A percentile compares a stretch with the other conserved stretches of the same genome.
phyloP scores from a whole-genome alignment of 2,888 invertebrate genomes.

The Cyclophora albipunctata region DNA sequence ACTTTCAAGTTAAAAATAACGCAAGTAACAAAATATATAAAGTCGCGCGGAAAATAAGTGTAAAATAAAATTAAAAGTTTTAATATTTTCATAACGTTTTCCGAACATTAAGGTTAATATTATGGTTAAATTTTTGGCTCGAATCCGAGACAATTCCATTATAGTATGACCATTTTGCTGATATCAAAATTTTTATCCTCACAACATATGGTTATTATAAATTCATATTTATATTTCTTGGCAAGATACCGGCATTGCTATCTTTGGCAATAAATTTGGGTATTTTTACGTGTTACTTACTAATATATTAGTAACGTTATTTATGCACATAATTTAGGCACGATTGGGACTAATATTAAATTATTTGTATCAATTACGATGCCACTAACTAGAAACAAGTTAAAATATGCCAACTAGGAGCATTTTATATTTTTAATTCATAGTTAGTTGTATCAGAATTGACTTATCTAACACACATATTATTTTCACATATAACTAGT shows the following conservation, averaged over 20 bases:
- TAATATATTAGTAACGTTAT: not conserved
- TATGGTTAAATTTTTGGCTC: conserved; percentile 3
- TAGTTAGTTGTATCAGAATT: too few species aligned
- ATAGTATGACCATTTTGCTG: conserved; percentile 6
- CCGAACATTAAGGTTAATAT: too few species aligned
- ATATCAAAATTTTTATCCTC: conserved; percentile 5
- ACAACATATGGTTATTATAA: conserved; percentile 8
- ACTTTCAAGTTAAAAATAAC: too few species aligned
- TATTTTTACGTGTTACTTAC: not conserved
- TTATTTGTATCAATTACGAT: not conserved
- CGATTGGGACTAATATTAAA: conserved; percentile 6
- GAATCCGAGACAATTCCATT: conserved; percentile 6
- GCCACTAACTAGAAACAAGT: not conserved
- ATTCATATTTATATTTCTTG: conserved; percentile 8
- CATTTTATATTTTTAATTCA: too few species aligned
- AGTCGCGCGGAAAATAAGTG: too few species aligned
- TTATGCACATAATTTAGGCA: conserved; percentile 7
- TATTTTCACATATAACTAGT: too few species aligned
- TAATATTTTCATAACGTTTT: too few species aligned
- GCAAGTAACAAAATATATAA: too few species aligned
- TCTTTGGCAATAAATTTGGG: conserved; percentile 4
- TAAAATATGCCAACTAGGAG: not conserved
- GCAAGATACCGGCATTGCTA: conserved; percentile 4
- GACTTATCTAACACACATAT: too few species aligned
- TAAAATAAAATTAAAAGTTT: too few species aligned